Evolutionary conservation across 2,888 invertebrate genomes (phyloP).

Genomic region (Tiliacea aurago): DNA sequence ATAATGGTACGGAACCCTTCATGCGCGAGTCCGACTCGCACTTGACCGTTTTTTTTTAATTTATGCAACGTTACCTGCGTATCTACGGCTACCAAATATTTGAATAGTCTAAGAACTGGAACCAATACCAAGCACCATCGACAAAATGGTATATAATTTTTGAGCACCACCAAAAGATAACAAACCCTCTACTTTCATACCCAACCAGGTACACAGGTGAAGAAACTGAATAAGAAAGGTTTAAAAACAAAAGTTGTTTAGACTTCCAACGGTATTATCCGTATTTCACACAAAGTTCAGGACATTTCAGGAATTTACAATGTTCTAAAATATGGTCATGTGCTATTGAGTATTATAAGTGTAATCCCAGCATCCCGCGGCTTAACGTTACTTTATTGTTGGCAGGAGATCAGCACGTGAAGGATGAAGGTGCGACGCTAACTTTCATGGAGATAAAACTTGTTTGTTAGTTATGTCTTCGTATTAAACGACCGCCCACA

Average conservation of each 20-base stretch:
- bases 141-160: not conserved
- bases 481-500: conserved; percentile 73
- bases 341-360: conserved; percentile 68
- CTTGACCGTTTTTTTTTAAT: no score
- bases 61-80: no score
- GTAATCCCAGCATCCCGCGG: conserved; percentile 75
- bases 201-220: not conserved
- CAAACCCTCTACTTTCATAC: not conserved
- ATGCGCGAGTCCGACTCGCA: no score
- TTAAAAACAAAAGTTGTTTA: conserved; percentile 31
- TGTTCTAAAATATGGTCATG: conserved; percentile 63
- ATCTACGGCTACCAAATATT: not conserved
- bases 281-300: conserved; percentile 42
- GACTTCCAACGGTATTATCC: conserved; percentile 19
- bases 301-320: conserved; percentile 26
- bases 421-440: conserved; percentile 87
- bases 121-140: not conserved
- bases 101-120: not conserved
- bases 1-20: no score
- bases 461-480: conserved; percentile 84
- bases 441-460: conserved; percentile 87
- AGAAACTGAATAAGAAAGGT: conserved; percentile 9
- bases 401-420: conserved; percentile 85
- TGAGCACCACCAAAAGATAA: not conserved
- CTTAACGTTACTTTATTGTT: conserved; percentile 83